Evolutionary conservation across 2,113 vertebrate genomes (phyloP).

Genomic region (Dicentrarchus labrax): DNA sequence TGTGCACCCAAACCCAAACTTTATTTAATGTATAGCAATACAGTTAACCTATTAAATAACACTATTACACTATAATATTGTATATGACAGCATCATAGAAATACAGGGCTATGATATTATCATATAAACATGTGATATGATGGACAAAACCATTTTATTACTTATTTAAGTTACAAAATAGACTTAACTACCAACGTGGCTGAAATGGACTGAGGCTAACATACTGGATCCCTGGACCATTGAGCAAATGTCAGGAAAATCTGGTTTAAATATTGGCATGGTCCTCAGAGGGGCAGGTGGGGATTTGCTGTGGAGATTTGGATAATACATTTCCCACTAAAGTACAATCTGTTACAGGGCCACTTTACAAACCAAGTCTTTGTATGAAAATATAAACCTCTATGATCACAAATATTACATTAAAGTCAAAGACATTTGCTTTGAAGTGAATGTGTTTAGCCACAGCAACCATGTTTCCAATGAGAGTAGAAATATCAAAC

Average conservation of each 20-base stretch:
- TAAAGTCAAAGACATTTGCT: constrained; percentile 88
- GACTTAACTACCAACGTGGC: constrained; percentile 81
- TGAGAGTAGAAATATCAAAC: constrained; percentile 71
- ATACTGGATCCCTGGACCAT: constrained; percentile 83
- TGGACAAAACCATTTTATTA: constrained; percentile 86
- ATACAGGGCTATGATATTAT: constrained; percentile 66
- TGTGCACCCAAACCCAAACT: constrained; percentile 95
- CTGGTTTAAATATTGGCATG: constrained; percentile 37
- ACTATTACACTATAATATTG: constrained; percentile 86
- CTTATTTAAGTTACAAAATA: constrained; percentile 88
- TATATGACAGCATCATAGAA: constrained; percentile 69
- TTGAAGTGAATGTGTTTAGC: constrained; percentile 90
- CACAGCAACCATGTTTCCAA: constrained; percentile 71
- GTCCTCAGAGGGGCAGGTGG: constrained; percentile 41
- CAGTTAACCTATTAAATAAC: constrained; percentile 98
- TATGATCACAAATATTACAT: constrained; percentile 92
- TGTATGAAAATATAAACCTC: constrained; percentile 97
- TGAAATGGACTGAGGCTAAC: constrained; percentile 86
- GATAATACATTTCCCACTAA: constrained; percentile 86
- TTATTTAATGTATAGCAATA: constrained; percentile 97
- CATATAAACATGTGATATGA: constrained; percentile 91
- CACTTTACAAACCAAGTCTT: constrained; percentile 92
- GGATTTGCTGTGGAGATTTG: constrained; percentile 78
- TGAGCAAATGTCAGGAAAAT: constrained; percentile 75
- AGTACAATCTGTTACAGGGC: constrained; percentile 85